Evolutionary conservation across 37 sponge, comb jelly and placozoan species (phyloP).

Genomic region (Hormiphora californensis): DNA sequence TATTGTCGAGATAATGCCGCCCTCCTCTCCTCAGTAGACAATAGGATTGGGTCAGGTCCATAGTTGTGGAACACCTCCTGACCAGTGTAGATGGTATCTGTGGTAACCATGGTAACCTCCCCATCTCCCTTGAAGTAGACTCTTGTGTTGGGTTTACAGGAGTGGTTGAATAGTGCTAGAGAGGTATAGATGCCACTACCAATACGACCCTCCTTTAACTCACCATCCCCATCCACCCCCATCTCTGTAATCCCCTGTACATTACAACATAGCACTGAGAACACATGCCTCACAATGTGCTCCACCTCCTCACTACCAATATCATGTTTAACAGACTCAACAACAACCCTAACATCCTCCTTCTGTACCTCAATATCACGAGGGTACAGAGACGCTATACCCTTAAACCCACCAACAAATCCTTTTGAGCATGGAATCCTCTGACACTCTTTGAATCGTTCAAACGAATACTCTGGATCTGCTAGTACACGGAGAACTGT

Average conservation of each 20-base stretch:
- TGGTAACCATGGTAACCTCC: conserved; percentile 8
- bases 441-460: too few relatives aligned
- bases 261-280: conserved; percentile 3
- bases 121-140: background rate
- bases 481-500: background rate
- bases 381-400: too few relatives aligned
- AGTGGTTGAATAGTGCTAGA: conserved; percentile 29
- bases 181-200: conserved; percentile 3
- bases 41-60: background rate
- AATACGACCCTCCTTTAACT: background rate
- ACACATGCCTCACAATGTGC: background rate
- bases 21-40: background rate
- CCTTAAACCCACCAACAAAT: too few relatives aligned
- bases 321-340: background rate
- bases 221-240: background rate
- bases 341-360: background rate
- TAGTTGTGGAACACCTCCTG: conserved; percentile 38
- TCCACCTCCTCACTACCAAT: background rate
- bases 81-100: background rate
- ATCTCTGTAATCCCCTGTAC: conserved; percentile 6
- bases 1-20: background rate
- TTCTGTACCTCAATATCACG: too few relatives aligned
- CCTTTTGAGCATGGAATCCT: too few relatives aligned
- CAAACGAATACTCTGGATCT: background rate
- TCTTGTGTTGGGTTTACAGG: conserved; percentile 38